Conservation (phyloP, 2,797 vertebrate species). For the Micrastur ruficollis region DNA sequence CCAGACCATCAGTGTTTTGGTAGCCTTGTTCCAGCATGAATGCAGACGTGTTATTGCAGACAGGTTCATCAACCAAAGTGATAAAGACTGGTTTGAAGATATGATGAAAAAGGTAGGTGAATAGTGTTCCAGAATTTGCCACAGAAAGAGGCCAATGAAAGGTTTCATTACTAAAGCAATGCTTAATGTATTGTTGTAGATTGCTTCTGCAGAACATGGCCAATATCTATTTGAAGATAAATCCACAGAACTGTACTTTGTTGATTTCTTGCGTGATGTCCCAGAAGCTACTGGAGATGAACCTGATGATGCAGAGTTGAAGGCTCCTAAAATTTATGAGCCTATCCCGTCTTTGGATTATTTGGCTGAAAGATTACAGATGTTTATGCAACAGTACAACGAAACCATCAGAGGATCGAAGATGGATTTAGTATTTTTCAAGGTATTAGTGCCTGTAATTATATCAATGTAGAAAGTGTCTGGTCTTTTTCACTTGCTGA, state of each 20-base stretch:
- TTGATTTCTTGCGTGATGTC: conserved; percentile 82
- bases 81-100: conserved; percentile 76
- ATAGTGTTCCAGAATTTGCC: neutral
- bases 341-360: conserved; percentile 77
- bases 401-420: conserved; percentile 79
- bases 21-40: conserved; percentile 82
- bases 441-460: conserved; percentile 66
- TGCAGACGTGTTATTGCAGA: conserved; percentile 83
- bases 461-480: neutral
- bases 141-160: neutral
- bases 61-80: conserved; percentile 77
- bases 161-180: neutral
- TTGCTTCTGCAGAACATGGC: conserved; percentile 77
- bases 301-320: conserved; percentile 76
- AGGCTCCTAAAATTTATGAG: conserved; percentile 84
- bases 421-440: conserved; percentile 88
- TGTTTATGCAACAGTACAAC: conserved; percentile 83
- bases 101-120: conserved; percentile 75
- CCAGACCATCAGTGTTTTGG: conserved; percentile 68
- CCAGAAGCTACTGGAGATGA: conserved; percentile 80
- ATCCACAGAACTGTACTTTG: conserved; percentile 75
- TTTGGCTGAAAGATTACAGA: conserved; percentile 75
- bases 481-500: neutral
- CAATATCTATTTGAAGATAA: conserved; percentile 65
- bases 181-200: conserved; percentile 52